Percentiles rank a stretch among this genome's conserved stretches.
Conservation (phyloP, 2,888 invertebrate genomes). For the Chrysomela aeneicollis region DNA sequence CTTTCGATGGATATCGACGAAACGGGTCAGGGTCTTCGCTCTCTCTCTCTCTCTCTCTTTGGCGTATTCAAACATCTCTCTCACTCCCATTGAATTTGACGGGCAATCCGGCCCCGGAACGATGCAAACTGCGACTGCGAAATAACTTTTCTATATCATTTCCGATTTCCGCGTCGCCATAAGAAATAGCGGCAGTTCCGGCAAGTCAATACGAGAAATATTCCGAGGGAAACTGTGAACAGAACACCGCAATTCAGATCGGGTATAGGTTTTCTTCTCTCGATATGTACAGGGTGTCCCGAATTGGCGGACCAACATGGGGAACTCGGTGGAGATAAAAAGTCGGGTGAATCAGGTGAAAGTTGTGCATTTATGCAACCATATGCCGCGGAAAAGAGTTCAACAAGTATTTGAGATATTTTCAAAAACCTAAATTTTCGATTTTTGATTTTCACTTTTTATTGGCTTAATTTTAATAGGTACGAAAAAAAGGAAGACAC, state of each 20-base stretch:
- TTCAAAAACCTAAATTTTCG: no score
- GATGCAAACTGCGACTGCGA: not conserved
- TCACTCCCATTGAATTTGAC: not conserved
- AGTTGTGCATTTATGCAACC: no score
- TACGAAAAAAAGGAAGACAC: no score
- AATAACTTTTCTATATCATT: conserved; percentile 27
- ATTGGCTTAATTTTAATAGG: no score
- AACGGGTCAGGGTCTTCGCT: not conserved
- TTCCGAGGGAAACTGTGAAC: conserved; percentile 14
- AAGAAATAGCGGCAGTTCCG: conserved; percentile 18
- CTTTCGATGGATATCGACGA: no score
- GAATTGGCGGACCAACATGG: no score
- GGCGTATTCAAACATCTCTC: not conserved
- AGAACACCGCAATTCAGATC: conserved; percentile 17
- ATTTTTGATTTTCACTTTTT: no score
- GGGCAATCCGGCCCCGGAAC: not conserved
- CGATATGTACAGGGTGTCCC: no score
- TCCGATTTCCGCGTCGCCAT: conserved; percentile 18
- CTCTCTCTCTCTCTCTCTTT: not conserved
- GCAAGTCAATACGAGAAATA: conserved; percentile 26
- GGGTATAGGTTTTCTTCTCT: not conserved
- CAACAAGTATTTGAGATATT: no score
- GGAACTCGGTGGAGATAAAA: no score
- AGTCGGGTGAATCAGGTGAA: no score
- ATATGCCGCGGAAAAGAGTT: no score